Base-by-base conservation (phyloP, 35 echinoderm and acorn worm species). In the Acanthaster planci region DNA sequence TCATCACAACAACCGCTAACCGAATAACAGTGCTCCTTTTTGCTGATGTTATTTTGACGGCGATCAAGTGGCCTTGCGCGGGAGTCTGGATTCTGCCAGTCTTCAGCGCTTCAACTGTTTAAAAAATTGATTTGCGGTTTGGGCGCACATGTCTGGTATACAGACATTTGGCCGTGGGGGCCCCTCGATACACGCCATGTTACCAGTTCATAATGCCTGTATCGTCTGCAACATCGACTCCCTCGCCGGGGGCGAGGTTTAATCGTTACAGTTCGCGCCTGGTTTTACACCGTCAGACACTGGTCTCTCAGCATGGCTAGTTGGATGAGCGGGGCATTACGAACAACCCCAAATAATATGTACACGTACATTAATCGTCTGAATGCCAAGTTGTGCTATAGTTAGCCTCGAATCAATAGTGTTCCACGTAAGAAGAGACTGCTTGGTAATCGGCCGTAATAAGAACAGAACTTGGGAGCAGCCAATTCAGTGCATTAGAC, bases 351-450 rank as follows among this genome's bases (percentile, higher is more conserved):
- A 72, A 72, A 72, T 34, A 72, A 72, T 72, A 72, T 34, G 64
- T 72, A 72, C 64, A 72, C 30, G 64, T 72, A 26, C 34, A 72
- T 21, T 72, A 72, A 34, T 72, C 64, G 23, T 16, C 64, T 72
- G 64, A 72, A 72, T 72, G 64, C 64, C 64, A 72, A 72, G 64
- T 72, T 72, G 64, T 72, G 23, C 64, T 72, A 72, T 72, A 72
- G 64, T 72, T 72, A 72, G 64, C 26, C 5, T 31, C 19, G 9
- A 34, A 72, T 72, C 64, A 72, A 72, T 72, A 72, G 23, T 47
- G 12, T 47, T 47, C 12, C 42, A 47, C 42, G 42, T 12, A 12
- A 12, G 42, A 47, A 47, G 42, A 12, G 42, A 6, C 42, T 47
- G 42, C 12, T 6, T 12, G 42, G 42, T 12, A 47, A 47, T 47